Conservation (phyloP, 2,797 vertebrate genomes). For the Cetoscarus ocellatus region DNA sequence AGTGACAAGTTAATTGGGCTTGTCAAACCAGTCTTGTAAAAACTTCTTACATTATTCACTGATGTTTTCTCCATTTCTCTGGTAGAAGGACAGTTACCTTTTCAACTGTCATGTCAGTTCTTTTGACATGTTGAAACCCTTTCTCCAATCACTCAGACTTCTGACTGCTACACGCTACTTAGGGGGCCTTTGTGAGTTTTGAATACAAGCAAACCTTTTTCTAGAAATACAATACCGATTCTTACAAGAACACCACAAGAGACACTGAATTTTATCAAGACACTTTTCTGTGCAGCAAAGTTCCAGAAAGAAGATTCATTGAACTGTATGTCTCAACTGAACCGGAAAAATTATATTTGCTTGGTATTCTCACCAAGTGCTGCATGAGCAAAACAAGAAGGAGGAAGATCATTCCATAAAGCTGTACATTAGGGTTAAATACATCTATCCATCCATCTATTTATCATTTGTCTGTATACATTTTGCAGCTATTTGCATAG, state of each 20-base stretch:
- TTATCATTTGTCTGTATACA: too few relatives aligned
- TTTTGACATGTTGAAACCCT: slow-evolving; percentile 53
- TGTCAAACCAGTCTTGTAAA: slow-evolving; percentile 35
- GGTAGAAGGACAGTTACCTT: slow-evolving; percentile 26
- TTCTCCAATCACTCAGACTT: slow-evolving; percentile 39
- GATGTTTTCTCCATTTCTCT: slow-evolving; percentile 34
- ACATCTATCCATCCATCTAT: too few relatives aligned
- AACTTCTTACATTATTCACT: slow-evolving; percentile 45
- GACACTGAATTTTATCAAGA: slow-evolving; percentile 15
- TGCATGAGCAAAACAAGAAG: too few relatives aligned
- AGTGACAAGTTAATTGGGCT: slow-evolving; percentile 42
- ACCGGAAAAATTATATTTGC: too few relatives aligned
- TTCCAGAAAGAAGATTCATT: neutral
- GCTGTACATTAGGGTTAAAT: too few relatives aligned
- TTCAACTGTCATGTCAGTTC: slow-evolving; percentile 28
- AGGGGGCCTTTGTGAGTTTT: slow-evolving; percentile 46
- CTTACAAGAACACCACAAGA: neutral
- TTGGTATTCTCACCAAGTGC: too few relatives aligned
- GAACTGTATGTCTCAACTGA: too few relatives aligned
- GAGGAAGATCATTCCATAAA: too few relatives aligned
- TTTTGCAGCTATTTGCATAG: too few relatives aligned
- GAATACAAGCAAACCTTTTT: slow-evolving; percentile 53
- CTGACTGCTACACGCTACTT: slow-evolving; percentile 49
- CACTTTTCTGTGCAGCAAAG: slow-evolving; percentile 7
- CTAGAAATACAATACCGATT: slow-evolving; percentile 44